Percentiles rank a stretch among this genome's conserved stretches.
These are phyloP conservation scores for Allolobophora icterica DNA, from an alignment of 2,888 invertebrate genomes.

Conservation along the genomic window DNA sequence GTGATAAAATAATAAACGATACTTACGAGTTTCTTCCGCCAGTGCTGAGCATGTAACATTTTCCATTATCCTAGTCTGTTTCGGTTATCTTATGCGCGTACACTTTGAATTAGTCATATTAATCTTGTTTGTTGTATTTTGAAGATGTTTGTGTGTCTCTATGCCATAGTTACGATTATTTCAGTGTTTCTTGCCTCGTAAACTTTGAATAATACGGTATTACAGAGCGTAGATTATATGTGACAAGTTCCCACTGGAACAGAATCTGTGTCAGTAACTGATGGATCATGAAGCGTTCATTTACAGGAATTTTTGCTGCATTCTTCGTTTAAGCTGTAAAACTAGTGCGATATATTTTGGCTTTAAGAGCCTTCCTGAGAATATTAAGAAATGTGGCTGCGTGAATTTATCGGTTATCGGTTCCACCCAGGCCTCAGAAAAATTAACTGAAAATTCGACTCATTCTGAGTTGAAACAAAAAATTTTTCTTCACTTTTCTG, in stretches of 20 bases:
- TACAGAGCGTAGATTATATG: neutral
- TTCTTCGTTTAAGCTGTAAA: neutral
- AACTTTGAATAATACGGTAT: neutral
- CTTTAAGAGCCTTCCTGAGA: neutral
- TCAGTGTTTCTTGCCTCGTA: slow-evolving; percentile 17
- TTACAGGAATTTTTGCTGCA: neutral
- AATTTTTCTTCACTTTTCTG: neutral
- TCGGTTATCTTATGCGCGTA: neutral
- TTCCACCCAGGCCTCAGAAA: neutral
- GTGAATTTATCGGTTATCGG: no score
- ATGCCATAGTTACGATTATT: neutral
- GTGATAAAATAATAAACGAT: neutral
- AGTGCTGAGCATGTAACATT: neutral
- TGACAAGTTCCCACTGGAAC: neutral
- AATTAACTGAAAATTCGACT: neutral
- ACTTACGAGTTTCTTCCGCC: neutral
- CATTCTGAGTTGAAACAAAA: neutral
- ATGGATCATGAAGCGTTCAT: neutral
- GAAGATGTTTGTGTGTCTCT: neutral
- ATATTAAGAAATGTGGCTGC: neutral
- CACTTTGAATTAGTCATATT: neutral
- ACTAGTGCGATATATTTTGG: neutral
- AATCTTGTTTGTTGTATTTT: slow-evolving; percentile 17
- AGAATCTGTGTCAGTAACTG: neutral
- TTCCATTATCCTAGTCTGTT: neutral